Conservation (phyloP, 2,888 invertebrate genomes). For the Mylabris sibirica region DNA sequence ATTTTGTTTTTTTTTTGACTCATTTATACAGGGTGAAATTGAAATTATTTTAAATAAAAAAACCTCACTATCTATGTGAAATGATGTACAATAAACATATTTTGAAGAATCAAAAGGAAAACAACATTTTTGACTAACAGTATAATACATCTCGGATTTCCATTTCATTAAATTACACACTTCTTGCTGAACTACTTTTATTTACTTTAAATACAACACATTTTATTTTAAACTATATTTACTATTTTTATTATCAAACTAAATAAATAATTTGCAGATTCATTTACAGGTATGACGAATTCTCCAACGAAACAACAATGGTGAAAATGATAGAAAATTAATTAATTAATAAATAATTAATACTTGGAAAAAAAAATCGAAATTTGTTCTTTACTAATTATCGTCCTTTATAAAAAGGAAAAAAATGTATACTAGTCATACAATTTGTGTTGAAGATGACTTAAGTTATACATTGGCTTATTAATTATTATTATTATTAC, state of each 20-base stretch:
- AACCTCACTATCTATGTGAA: too few species aligned
- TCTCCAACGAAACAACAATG: conserved; percentile 47
- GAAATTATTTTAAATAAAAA: too few species aligned
- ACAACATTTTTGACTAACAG: too few species aligned
- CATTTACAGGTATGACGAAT: conserved; percentile 47
- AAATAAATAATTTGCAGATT: conserved; percentile 12
- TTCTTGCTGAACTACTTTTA: too few species aligned
- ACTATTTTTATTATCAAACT: background rate
- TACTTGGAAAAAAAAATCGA: conserved; percentile 24
- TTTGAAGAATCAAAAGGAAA: too few species aligned
- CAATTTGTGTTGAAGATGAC: conserved; percentile 11
- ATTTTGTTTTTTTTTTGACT: too few species aligned
- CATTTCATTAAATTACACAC: too few species aligned
- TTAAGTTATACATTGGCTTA: conserved; percentile 11
- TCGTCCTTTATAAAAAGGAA: conserved; percentile 19
- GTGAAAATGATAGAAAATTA: conserved; percentile 40
- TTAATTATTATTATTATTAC: background rate
- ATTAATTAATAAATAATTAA: conserved; percentile 36
- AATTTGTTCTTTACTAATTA: conserved; percentile 31
- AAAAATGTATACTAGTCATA: conserved; percentile 22
- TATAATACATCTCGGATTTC: too few species aligned
- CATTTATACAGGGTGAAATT: too few species aligned
- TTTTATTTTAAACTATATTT: too few species aligned
- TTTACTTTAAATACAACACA: too few species aligned
- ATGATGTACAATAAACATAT: too few species aligned